Evolutionary conservation across 2,113 vertebrate species (phyloP).

Genomic region (Mesitornis unicolor): DNA sequence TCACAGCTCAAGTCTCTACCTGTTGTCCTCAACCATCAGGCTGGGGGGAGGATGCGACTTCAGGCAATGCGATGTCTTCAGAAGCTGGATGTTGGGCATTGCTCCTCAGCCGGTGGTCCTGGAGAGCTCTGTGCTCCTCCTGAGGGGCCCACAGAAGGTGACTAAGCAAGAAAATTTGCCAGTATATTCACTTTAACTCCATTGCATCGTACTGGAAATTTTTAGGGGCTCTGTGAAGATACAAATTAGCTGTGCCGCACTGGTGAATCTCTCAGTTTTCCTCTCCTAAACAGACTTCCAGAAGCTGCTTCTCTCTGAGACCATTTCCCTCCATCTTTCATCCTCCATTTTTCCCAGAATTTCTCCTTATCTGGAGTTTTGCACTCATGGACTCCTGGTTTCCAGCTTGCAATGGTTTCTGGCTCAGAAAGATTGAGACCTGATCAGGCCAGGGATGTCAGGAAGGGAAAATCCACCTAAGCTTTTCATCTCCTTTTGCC

Average conservation of each 20-base stretch:
- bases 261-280: not conserved
- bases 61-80: not conserved
- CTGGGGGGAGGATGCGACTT: not conserved
- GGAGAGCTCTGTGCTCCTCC: not conserved
- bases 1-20: conserved; percentile 16
- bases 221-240: not conserved
- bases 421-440: not conserved
- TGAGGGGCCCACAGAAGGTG: not conserved
- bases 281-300: not conserved
- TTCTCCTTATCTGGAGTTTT: not conserved
- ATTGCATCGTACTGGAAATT: not conserved
- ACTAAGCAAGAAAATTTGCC: not conserved
- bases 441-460: not conserved
- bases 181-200: not conserved
- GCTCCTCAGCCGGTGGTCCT: not conserved
- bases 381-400: fast-evolving
- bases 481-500: not conserved
- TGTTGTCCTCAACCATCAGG: not conserved
- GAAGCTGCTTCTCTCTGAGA: not conserved
- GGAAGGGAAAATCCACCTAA: not conserved
- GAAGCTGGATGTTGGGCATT: not conserved
- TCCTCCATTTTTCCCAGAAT: not conserved
- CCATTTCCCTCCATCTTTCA: not conserved
- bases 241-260: not conserved
- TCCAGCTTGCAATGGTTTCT: not conserved